Percentiles rank a stretch among this genome's conserved stretches.
Conservation (phyloP, 2,888 invertebrate genomes). For the Heliothis peltigera region DNA sequence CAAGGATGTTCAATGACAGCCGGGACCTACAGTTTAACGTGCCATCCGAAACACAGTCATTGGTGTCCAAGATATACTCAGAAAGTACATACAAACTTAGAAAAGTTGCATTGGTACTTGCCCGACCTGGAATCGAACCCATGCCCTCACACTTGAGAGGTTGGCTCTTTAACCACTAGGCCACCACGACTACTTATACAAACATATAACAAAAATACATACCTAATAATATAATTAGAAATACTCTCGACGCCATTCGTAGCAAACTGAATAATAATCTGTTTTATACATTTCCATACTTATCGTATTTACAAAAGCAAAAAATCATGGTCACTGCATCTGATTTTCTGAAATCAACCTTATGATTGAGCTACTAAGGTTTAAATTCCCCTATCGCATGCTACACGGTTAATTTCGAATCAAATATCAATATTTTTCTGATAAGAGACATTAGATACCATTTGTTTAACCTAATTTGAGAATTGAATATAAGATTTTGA, state of each 20-base stretch:
- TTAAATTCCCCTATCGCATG: neutral
- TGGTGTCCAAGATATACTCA: too few species aligned
- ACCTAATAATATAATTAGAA: constrained; percentile 31
- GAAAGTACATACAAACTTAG: too few species aligned
- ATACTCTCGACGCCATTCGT: constrained; percentile 20
- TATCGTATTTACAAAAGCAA: neutral
- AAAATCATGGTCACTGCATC: neutral
- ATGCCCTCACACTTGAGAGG: too few species aligned
- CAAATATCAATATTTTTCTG: constrained; percentile 10
- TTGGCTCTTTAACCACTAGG: neutral
- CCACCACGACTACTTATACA: too few species aligned
- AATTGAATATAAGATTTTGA: too few species aligned
- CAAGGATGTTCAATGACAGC: too few species aligned
- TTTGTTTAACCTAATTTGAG: neutral
- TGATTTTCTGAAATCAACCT: neutral
- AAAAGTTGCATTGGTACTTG: too few species aligned
- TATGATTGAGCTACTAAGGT: fast-evolving
- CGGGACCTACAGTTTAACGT: too few species aligned
- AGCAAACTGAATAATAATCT: constrained; percentile 12
- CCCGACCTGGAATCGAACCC: too few species aligned
- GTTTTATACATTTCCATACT: neutral
- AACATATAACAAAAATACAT: constrained; percentile 14
- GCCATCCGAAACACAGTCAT: too few species aligned
- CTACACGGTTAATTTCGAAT: constrained; percentile 27
- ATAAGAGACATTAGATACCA: constrained; percentile 3